Evolutionary conservation across 2,888 invertebrate genomes (phyloP), one percentile per base, ranked within the genome.

Genomic region (Helicoverpa assulta): DNA sequence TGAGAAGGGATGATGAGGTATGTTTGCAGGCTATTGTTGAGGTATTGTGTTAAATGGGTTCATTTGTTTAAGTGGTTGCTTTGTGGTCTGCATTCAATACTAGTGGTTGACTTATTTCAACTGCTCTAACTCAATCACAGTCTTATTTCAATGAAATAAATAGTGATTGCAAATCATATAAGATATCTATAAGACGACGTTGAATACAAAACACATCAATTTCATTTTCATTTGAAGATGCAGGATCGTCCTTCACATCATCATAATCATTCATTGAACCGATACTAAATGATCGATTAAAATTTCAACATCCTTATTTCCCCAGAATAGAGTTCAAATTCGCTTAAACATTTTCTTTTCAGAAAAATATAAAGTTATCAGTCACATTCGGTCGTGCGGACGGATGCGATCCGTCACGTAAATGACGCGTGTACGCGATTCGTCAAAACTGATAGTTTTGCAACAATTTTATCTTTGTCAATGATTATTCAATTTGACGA

Each of bases 351-450:
- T 51, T 56, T 71, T 73, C 63, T 67, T 73, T 67, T 74, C 29
- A 67, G 52, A 67, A 85, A 60, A 85, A 86, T 85, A 86, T 81
- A 74, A 73, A 78, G 82, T 85, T 88, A 89, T 88, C 87, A 85
- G 86, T 87, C 85, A 83, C 85, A 77, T 69, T 79, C 84, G 79
- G 75, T 88, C 86, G 82, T 84, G 80, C 84, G 85, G 86, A 86
- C 91, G 90, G 91, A 93, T 91, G 84, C 83, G 89, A 91, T 91
- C 89, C 82, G 84, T 88, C 86, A 84, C 78, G 85, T 76, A 52
- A 66, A 59, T 70, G 86, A 54, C 93, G 90, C 94, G 95, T 93
- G 95, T 78, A 73, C 72, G 78, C 86, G 86, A 94, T 95, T 90
- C 88, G 94, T 95, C 94, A 95, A 88, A 71, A 67, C 71, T 62